Conservation (phyloP, 2,888 invertebrate genomes). For the Candidula unifasciata region DNA sequence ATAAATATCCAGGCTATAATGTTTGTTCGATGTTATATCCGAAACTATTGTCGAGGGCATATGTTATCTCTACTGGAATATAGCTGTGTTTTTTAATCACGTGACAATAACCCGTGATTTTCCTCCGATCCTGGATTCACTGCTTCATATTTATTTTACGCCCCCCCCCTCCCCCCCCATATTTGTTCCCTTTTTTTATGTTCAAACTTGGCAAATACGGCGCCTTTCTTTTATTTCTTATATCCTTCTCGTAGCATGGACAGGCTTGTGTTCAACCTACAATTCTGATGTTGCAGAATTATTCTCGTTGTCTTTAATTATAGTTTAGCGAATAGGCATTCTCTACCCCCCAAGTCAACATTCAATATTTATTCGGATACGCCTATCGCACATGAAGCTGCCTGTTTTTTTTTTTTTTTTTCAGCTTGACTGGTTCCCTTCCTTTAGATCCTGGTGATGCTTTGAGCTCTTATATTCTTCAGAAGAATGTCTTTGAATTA, state of each 20-base stretch:
- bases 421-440: neutral
- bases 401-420: too few species aligned
- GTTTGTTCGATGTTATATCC: too few species aligned
- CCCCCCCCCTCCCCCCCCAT: conserved; percentile 6
- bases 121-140: conserved; percentile 8
- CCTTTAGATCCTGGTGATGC: neutral
- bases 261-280: too few species aligned
- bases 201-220: too few species aligned
- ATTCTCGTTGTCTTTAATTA: neutral
- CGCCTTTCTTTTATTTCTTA: too few species aligned
- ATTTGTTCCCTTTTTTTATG: conserved; percentile 23
- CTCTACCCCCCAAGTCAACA: neutral
- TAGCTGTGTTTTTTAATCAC: neutral
- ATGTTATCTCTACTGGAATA: too few species aligned
- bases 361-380: neutral
- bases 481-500: conserved; percentile 17
- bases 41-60: too few species aligned
- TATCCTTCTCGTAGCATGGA: too few species aligned
- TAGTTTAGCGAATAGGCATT: neutral
- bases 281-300: too few species aligned
- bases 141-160: conserved; percentile 4
- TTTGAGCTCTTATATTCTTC: neutral
- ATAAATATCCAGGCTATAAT: too few species aligned
- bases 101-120: neutral
- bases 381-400: neutral